Evolutionary conservation across 2,797 vertebrate genomes (phyloP).

Genomic region (Catostomus latipinnis): DNA sequence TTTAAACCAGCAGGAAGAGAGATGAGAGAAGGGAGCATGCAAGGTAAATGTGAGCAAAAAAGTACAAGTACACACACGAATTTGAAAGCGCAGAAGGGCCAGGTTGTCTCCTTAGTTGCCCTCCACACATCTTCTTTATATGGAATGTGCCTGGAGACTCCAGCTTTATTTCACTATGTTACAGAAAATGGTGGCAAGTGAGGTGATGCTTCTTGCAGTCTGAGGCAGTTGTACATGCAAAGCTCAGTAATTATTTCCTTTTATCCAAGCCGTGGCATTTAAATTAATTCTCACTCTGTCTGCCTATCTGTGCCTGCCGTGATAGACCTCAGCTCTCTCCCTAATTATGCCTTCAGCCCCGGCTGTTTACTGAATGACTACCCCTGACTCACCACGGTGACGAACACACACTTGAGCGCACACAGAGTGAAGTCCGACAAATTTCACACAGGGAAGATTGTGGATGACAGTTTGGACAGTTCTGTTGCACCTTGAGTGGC

Average conservation of each 20-base stretch:
- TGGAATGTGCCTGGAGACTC: not conserved
- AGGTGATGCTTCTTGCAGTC: slow-evolving; percentile 33
- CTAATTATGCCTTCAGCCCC: slow-evolving; percentile 62
- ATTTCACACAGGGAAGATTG: slow-evolving; percentile 28
- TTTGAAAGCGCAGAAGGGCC: slow-evolving; percentile 39
- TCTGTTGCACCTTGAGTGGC: slow-evolving; percentile 2
- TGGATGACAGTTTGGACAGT: slow-evolving; percentile 36
- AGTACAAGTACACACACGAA: slow-evolving; percentile 5
- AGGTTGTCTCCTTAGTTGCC: slow-evolving; percentile 14
- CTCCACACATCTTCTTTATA: not conserved
- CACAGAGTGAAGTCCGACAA: not conserved
- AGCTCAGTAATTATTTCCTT: slow-evolving; percentile 61
- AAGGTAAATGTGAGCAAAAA: slow-evolving; percentile 4
- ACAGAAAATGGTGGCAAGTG: slow-evolving; percentile 43
- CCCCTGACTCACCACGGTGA: slow-evolving; percentile 43
- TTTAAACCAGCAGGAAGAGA: slow-evolving; percentile 4
- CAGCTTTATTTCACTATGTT: slow-evolving; percentile 30
- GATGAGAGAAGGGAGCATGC: not conserved
- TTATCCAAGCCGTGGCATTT: slow-evolving; percentile 56
- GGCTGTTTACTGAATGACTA: slow-evolving; percentile 52
- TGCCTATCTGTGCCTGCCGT: slow-evolving; percentile 53
- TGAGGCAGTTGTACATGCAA: slow-evolving; percentile 54
- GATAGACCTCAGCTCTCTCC: slow-evolving; percentile 46
- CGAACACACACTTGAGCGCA: not conserved
- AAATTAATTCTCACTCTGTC: slow-evolving; percentile 57